Conservation (phyloP, 2,797 vertebrate genomes). For the Crotalus adamanteus region DNA sequence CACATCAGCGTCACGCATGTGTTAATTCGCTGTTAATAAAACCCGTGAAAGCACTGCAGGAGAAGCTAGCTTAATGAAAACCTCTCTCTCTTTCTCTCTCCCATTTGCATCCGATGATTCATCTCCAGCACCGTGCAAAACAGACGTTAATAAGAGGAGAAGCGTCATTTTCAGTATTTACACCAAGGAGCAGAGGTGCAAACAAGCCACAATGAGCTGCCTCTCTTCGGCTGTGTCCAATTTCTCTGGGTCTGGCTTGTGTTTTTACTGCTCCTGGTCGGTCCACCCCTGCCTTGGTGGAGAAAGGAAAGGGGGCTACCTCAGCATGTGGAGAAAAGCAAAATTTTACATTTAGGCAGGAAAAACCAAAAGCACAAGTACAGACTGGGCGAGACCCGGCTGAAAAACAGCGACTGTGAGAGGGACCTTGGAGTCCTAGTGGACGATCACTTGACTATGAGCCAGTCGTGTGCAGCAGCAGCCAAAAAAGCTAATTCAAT, state of each 20-base stretch:
- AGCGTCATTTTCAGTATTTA: slow-evolving; percentile 46
- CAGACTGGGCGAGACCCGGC: too few relatives aligned
- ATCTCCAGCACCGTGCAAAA: slow-evolving; percentile 47
- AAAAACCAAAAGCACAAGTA: too few relatives aligned
- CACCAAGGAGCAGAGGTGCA: neutral
- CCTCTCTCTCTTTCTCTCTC: slow-evolving; percentile 40
- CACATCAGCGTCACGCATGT: slow-evolving; percentile 64
- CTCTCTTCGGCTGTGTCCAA: neutral
- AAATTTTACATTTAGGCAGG: too few relatives aligned
- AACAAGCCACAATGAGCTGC: slow-evolving; percentile 6
- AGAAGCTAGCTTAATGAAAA: slow-evolving; percentile 64
- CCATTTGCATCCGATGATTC: slow-evolving; percentile 64
- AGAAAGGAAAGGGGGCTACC: neutral
- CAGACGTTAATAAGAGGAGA: slow-evolving; percentile 51
- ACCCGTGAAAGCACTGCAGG: slow-evolving; percentile 20
- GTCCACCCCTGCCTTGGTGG: too few relatives aligned
- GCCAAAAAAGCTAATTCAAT: too few relatives aligned
- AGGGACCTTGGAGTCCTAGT: too few relatives aligned
- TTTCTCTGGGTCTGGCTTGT: neutral
- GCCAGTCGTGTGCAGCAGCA: too few relatives aligned
- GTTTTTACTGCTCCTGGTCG: neutral
- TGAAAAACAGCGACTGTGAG: too few relatives aligned
- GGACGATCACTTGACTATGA: too few relatives aligned
- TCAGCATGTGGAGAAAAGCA: too few relatives aligned
- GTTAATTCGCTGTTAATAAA: slow-evolving; percentile 60